Evolutionary conservation across 1,140 invertebrate genomes (phyloP), one percentile per base, ranked within the genome.

Genomic region (Tyrophagus putrescentiae): DNA sequence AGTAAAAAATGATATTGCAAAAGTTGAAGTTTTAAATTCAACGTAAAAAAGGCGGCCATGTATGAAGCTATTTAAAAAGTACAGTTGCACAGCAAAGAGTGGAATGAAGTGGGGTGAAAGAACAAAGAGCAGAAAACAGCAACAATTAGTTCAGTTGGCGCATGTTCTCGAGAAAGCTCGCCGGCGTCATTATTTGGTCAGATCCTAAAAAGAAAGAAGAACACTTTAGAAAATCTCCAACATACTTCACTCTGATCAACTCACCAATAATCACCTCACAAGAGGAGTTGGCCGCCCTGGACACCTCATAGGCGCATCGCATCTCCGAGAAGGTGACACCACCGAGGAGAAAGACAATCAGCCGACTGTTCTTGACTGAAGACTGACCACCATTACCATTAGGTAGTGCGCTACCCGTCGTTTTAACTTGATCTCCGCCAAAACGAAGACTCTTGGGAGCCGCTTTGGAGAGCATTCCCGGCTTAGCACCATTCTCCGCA

Each of bases 241-340:
- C 7, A 21, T 7, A 48, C 31, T 48, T 39, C 21, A 39, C 21
- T 39, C 36, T 13, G 21, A 39, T 13, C 13, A 48, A 34, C n/a
- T 64, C 61, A 74, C 76, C 77, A 58, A 78, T 72, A 27, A 78
- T 68, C 42, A 79, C 75, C 64, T 79, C 78, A 76, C 77, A 79
- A 57, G n/a, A n/a, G n/a, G n/a, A n/a, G n/a, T 76, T 76, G 60
- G 75, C 75, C n/a, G 70, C 65, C 52, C 72, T 68, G 31, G 75
- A 77, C 5, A 79, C 75, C 68, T 77, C 75, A 65, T 79, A 79
- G 16, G 75, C 77, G 63, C 70, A 73, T 53, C 78, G 67, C 72
- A 78, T 78, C 65, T 79, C 77, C 2, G 75, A 74, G 67, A 76
- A 79, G 0, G 76, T 74, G 4, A 77, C 62, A 7, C 77, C 77